Conservation (phyloP, 2,888 invertebrate genomes). For the Podotricha telesiphe region DNA sequence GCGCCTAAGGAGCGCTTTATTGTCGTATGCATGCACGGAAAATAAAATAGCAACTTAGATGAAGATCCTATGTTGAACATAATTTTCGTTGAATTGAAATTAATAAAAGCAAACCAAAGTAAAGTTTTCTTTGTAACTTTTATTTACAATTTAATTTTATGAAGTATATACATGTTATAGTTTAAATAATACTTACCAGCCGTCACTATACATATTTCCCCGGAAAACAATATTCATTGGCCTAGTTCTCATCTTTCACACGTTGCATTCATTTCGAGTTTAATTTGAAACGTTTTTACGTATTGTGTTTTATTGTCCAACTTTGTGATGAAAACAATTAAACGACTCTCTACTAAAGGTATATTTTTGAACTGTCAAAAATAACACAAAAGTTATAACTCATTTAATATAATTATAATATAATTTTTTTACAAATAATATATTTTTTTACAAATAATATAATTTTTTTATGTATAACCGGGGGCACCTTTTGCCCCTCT, state of each 20-base stretch:
- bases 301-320: conserved; percentile 59
- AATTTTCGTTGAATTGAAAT: not conserved
- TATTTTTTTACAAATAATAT: too few species aligned
- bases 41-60: conserved; percentile 1
- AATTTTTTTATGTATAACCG: too few species aligned
- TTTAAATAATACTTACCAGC: conserved; percentile 4
- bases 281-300: conserved; percentile 62
- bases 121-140: too few species aligned
- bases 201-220: conserved; percentile 51
- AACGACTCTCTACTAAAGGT: not conserved
- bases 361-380: not conserved
- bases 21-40: conserved; percentile 22
- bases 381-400: not conserved
- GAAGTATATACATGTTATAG: too few species aligned
- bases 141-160: too few species aligned
- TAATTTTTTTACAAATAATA: too few species aligned
- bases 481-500: too few species aligned
- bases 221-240: conserved; percentile 63
- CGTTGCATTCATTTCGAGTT: conserved; percentile 52
- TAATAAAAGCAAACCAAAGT: too few species aligned
- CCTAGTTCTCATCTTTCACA: conserved; percentile 67
- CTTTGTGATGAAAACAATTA: conserved; percentile 29
- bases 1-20: conserved; percentile 37
- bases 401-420: too few species aligned
- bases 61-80: not conserved